Evolutionary conservation across 1,140 invertebrate genomes (phyloP), one percentile per base, ranked within the genome.

Genomic region (Akabosia matsudoensis): DNA sequence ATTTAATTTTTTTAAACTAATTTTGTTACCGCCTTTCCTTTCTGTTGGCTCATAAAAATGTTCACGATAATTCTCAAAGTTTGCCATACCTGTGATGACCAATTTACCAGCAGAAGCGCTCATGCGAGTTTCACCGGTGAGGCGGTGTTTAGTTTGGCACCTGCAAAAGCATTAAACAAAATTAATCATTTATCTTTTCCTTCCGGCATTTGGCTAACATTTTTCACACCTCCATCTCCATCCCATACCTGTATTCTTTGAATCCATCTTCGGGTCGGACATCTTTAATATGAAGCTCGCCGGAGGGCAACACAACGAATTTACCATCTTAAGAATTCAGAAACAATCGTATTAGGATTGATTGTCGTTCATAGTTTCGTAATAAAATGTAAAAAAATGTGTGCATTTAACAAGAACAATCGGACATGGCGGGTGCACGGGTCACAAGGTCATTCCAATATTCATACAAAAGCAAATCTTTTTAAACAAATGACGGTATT

Each of bases 211-310:
- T 45, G 37, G 7, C 18, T 45, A n/a, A n/a, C n/a, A n/a, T n/a
- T n/a, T 13, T 13, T 67, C 61, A 67, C 10, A 22, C 10, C 24
- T 18, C 52, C 24, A 37, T 45, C 3, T 33, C n/a, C 54, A 61
- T 61, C 4, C 33, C 33, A 33, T 56, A 78, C 80, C 80, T 78
- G 80, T 88, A 89, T 74, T 84, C 84, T 78, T 96, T 96, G 85
- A 94, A 95, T 76, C 94, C 94, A 86, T 97, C 95, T 85, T 95
- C 94, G 78, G 93, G 93, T 84, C 92, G 93, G 73, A 96, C 95
- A 86, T 96, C 94, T 82, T 92, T 90, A 83, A 97, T 97, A 84
- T 97, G 95, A 70, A 97, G 88, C 87, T 97, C 95, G 78, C 95
- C 95, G 82, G 93, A 95, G 79, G 94, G 95, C 76, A 96, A 86